Evolutionary conservation across 2,797 vertebrate genomes (phyloP).

Genomic region (Psittacula derbiana): DNA sequence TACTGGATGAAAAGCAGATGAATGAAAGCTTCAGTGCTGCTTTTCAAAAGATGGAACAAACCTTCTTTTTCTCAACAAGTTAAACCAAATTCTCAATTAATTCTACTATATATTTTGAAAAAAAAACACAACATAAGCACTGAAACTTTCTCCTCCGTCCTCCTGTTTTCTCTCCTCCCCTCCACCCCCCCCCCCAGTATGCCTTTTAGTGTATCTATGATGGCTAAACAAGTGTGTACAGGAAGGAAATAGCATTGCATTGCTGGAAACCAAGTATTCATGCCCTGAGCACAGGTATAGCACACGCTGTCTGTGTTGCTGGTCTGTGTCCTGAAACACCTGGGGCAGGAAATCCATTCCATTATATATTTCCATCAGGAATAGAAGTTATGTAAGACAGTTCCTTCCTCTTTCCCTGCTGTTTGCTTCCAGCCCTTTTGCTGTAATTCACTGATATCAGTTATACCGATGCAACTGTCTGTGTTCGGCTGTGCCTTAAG

Average conservation of each 20-base stretch:
- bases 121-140: neutral
- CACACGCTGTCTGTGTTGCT: fast-evolving
- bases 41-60: neutral
- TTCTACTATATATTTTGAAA: neutral
- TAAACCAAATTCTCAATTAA: neutral
- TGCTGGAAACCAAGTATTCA: neutral
- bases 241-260: neutral
- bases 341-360: neutral
- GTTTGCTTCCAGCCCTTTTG: neutral
- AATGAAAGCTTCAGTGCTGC: neutral
- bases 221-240: neutral
- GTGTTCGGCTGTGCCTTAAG: neutral
- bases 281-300: neutral
- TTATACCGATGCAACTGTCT: neutral
- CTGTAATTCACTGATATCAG: neutral
- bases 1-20: slow-evolving; percentile 55
- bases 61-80: neutral
- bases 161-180: neutral
- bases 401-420: neutral
- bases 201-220: neutral
- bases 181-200: fast-evolving
- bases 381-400: neutral
- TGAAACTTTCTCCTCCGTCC: neutral
- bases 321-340: neutral
- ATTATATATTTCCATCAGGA: neutral